These are phyloP conservation scores for Belonocnema kinseyi DNA, from an alignment of 1,140 invertebrate species.

Conservation along the genomic window DNA sequence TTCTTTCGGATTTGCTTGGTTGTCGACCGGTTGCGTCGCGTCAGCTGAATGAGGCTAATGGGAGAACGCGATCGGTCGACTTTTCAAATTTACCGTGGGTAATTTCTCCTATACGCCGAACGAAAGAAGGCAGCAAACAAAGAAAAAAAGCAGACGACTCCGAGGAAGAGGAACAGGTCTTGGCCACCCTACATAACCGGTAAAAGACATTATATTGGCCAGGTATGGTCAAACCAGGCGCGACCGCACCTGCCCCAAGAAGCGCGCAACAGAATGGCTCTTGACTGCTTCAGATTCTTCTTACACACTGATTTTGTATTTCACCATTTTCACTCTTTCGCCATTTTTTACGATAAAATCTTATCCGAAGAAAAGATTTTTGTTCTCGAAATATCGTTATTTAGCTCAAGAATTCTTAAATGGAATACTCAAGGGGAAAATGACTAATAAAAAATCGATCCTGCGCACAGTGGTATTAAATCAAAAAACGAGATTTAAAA, in stretches of 20 bases:
- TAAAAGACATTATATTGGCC: constrained; percentile 63
- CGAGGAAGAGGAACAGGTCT: constrained; percentile 50
- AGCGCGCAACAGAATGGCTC: too few relatives aligned
- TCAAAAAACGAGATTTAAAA: too few relatives aligned
- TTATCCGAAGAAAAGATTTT: too few relatives aligned
- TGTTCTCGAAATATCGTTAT: too few relatives aligned
- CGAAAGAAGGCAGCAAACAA: constrained; percentile 28
- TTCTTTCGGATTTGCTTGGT: constrained; percentile 42
- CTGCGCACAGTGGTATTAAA: too few relatives aligned
- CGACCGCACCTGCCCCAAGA: constrained; percentile 16
- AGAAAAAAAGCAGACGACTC: constrained; percentile 51
- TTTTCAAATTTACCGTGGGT: constrained; percentile 57
- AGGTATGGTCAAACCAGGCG: constrained; percentile 65
- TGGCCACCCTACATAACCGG: constrained; percentile 52
- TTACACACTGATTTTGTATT: too few relatives aligned
- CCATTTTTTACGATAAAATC: too few relatives aligned
- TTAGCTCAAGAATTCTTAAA: too few relatives aligned
- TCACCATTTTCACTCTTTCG: too few relatives aligned
- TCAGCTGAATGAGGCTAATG: constrained; percentile 64
- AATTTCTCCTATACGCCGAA: constrained; percentile 66
- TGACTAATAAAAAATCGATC: too few relatives aligned
- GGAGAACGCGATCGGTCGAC: constrained; percentile 63
- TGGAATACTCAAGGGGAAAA: too few relatives aligned
- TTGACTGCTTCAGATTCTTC: too few relatives aligned
- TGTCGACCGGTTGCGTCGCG: neutral